A percentile compares a stretch with the other conserved stretches of the same genome.
phyloP scores from a whole-genome alignment of 2,888 invertebrate genomes.

The Monopis laevigella region DNA sequence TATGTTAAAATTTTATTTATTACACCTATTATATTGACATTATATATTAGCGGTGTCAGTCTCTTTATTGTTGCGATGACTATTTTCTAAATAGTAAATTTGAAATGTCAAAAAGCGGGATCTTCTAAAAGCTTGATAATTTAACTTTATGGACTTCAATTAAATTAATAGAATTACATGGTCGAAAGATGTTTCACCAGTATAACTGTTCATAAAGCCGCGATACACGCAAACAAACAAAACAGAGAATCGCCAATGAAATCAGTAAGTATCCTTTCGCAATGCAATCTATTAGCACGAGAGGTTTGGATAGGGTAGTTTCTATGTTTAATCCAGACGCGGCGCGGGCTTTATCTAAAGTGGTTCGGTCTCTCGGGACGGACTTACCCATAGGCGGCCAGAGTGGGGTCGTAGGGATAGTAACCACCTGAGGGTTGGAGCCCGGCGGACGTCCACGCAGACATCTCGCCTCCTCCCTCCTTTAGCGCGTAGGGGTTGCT shows the following conservation, averaged over 20 bases:
- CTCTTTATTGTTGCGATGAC: neutral
- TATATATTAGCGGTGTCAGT: neutral
- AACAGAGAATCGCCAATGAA: slow-evolving; percentile 51
- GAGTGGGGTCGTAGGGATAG: slow-evolving; percentile 93
- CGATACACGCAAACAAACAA: slow-evolving; percentile 1
- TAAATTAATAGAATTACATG: no score
- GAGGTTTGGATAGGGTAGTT: slow-evolving; percentile 53
- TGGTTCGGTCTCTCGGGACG: slow-evolving; percentile 42
- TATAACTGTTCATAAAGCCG: neutral
- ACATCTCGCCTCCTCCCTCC: slow-evolving; percentile 87
- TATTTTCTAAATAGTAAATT: no score
- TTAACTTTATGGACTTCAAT: no score
- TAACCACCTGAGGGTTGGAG: slow-evolving; percentile 91
- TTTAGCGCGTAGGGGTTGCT: slow-evolving; percentile 91
- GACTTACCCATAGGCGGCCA: slow-evolving; percentile 93
- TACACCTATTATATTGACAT: neutral
- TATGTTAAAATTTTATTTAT: slow-evolving; percentile 17
- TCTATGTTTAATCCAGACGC: slow-evolving; percentile 52
- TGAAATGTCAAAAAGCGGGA: no score
- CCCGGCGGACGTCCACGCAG: slow-evolving; percentile 91
- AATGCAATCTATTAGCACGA: slow-evolving; percentile 60
- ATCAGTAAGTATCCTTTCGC: slow-evolving; percentile 60
- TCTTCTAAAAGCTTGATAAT: no score
- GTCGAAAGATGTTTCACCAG: no score
- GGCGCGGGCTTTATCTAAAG: slow-evolving; percentile 58